Base-by-base conservation (phyloP, 2,797 vertebrate genomes). In the Ibycter americanus region DNA sequence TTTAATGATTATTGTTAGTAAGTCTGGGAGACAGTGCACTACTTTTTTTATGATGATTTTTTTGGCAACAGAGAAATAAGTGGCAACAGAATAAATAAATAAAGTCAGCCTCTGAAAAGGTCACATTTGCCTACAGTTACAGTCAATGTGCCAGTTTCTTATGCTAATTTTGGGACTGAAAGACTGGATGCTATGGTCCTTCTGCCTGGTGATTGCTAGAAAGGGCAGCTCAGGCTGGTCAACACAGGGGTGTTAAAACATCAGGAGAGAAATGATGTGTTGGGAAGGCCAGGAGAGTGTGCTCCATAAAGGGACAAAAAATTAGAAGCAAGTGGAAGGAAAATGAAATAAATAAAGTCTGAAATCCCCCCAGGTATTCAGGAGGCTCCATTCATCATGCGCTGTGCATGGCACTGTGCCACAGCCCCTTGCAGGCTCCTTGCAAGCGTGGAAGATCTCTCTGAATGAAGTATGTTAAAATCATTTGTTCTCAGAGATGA, bases 31-130 rank as follows among this genome's bases (percentile, higher is more conserved):
- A 59, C 8, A 17, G 18, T 13, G 44, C 34, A 19, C 15, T 40
- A 27, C 15, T 11, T 54, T 61, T 61, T 88, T 44, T 5, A 31
- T n/a, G 5, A 8, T 9, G 42, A 17, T 25, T 44, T 44, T 74
- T 11, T 29, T 17, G 40, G 4, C 11, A 70, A 62, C 40, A 49
- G 7, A 58, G 54, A 87, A 84, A 54, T 72, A 93, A 91, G 77
- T 74, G 68, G 40, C 86, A 90, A 58, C 80, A 83, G 91, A 92
- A 92, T 87, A 92, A 90, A 94, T 95, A 96, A 80, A 92, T 90
- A 76, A 86, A 90, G 16, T 40, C 73, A 93, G 44, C 36, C 56
- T n/a, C 84, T 82, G 88, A 79, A 96, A 94, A 93, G 83, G 91
- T 96, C 91, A 93, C 51, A 77, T 95, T 96, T 95, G 85, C 85